Evolutionary conservation across 2,797 vertebrate species (phyloP).

Genomic region (Myotis pilosus): DNA sequence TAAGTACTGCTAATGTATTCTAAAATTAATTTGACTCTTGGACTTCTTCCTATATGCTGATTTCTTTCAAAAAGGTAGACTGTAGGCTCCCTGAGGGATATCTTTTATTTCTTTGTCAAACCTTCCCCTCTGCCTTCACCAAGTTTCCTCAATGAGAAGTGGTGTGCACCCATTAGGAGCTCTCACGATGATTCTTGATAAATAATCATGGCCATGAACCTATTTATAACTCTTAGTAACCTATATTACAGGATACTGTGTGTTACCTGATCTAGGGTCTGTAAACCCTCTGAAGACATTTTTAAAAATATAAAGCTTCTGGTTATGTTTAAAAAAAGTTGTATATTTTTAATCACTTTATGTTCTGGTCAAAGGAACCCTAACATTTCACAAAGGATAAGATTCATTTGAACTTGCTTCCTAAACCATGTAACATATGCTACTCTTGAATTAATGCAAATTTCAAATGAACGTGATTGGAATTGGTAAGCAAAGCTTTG

Average conservation of each 20-base stretch:
- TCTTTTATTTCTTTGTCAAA: not conserved
- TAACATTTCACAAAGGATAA: not conserved
- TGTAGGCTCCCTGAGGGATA: constrained; percentile 30
- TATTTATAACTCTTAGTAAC: not conserved
- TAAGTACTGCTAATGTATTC: constrained; percentile 70
- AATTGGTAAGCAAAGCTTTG: not conserved
- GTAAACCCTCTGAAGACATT: not conserved
- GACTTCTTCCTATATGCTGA: not conserved
- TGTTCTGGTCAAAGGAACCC: not conserved
- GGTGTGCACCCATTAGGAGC: not conserved
- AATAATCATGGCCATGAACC: not conserved
- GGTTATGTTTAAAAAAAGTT: constrained; percentile 36
- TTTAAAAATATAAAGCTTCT: not conserved
- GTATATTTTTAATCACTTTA: not conserved
- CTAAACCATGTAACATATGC: not conserved
- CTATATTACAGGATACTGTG: not conserved
- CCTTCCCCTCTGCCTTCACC: not conserved
- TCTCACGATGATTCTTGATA: not conserved
- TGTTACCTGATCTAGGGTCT: not conserved
- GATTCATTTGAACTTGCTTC: not conserved
- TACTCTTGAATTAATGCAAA: not conserved
- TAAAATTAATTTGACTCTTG: constrained; percentile 64
- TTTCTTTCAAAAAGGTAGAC: constrained; percentile 2
- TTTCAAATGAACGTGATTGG: not conserved
- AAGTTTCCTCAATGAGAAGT: not conserved